Evolutionary conservation across 2,888 invertebrate genomes (phyloP).

Genomic region (Polymixis lichenea): DNA sequence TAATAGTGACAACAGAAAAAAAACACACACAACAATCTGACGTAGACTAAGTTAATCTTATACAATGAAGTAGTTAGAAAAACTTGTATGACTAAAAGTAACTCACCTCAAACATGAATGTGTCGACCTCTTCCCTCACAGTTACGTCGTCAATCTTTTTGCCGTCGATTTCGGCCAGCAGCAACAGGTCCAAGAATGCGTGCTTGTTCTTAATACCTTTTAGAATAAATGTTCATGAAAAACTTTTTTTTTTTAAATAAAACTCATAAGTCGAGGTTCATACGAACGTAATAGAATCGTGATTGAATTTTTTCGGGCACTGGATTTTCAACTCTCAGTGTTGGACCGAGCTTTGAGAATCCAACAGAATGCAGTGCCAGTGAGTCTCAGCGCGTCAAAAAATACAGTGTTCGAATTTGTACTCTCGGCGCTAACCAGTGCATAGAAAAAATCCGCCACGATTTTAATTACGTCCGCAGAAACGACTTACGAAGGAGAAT

Average conservation of each 20-base stretch:
- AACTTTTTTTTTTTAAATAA: not conserved
- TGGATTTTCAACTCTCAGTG: too few relatives aligned
- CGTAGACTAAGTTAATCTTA: not conserved
- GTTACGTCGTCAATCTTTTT: slow-evolving; percentile 90
- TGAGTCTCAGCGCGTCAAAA: too few relatives aligned
- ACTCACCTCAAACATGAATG: slow-evolving; percentile 93
- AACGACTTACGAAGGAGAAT: not conserved
- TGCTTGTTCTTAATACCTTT: slow-evolving; percentile 91
- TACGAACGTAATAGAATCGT: too few relatives aligned
- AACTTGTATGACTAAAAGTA: not conserved
- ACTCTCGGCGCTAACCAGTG: too few relatives aligned
- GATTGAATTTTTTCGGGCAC: too few relatives aligned
- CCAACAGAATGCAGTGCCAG: too few relatives aligned
- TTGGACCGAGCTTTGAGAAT: too few relatives aligned
- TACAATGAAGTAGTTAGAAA: not conserved
- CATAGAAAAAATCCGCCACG: too few relatives aligned
- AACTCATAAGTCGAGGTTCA: not conserved
- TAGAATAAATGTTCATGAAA: not conserved
- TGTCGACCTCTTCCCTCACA: slow-evolving; percentile 93
- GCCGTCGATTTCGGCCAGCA: slow-evolving; percentile 91
- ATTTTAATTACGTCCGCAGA: too few relatives aligned
- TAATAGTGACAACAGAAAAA: not conserved
- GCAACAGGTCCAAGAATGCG: slow-evolving; percentile 92
- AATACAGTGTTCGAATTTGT: too few relatives aligned
- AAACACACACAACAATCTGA: not conserved